Base-by-base conservation (phyloP, 2,113 vertebrate species). In the Caranx melampygus region DNA sequence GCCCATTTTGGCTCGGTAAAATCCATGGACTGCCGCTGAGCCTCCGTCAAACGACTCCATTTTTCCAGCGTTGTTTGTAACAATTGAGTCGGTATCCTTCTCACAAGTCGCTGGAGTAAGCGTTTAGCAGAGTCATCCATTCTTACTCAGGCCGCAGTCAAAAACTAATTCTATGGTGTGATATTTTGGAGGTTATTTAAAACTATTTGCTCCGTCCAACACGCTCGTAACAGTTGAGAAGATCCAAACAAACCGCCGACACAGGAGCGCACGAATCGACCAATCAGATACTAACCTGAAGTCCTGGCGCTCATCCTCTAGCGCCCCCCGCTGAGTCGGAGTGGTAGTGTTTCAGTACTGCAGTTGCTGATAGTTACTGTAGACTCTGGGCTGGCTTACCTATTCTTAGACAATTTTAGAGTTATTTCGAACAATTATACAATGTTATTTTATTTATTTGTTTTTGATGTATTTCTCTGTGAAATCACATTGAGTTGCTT, bases 11-110 rank as follows among this genome's bases (percentile, higher is more conserved):
- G 58, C 65, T 94, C 91, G 0, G 33, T 86, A 13, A 94, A 93
- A 65, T 97, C 94, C 14, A 99, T 0, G 0, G 89, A 81, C 14
- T 89, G 68, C 21, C 95, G 92, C 51, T 97, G 95, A 0, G 20
- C 51, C 51, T 84, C 85, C 0, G 95, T 93, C 14, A 99, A 81
- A 74, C 96, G 95, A 3, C 86, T 92, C 98, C 98, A 99, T 2
- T 92, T 85, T 9, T 92, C 89, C 40, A 99, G 83, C 20, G 94
- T 79, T 3, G 34, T 16, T 76, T 79, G 81, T 1, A 97, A 89
- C 79, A 92, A 85, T 16, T 40, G 65, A 1, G 79, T 59, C 5
- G 96, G 96, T 18, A 97, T 95, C 91, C 92, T 96, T 16, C 95
- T 75, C 0, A 98, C 61, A 2, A 94, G 92, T 60, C 95, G 95